Evolutionary conservation across 2,797 vertebrate genomes (phyloP).

Genomic region (Girardinus metallicus): DNA sequence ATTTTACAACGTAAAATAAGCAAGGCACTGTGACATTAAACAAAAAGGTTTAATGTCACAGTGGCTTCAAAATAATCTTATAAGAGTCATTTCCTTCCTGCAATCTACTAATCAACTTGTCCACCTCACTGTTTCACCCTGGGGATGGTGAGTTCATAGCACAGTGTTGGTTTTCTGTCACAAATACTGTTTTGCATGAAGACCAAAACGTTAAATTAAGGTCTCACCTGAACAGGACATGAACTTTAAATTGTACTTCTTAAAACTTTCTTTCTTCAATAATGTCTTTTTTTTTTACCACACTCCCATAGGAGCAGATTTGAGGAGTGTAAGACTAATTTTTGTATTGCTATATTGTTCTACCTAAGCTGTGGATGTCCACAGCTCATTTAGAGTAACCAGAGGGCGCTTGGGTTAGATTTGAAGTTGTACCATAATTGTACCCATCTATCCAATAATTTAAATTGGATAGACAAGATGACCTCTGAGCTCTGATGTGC

Average conservation of each 20-base stretch:
- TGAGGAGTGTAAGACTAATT: neutral
- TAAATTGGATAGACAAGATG: neutral
- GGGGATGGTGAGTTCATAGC: neutral
- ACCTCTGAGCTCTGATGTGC: neutral
- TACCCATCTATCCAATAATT: too few relatives aligned
- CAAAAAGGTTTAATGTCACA: neutral
- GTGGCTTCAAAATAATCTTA: neutral
- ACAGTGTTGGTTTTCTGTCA: neutral
- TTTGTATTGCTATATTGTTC: neutral
- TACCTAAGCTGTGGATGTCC: neutral
- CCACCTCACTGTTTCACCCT: neutral
- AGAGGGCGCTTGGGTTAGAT: neutral
- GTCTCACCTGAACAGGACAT: neutral
- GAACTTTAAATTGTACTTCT: too few relatives aligned
- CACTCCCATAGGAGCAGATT: neutral
- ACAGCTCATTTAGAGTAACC: neutral
- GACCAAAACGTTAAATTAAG: neutral
- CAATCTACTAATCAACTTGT: neutral
- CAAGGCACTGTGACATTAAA: neutral
- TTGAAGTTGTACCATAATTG: neutral
- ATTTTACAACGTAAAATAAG: neutral
- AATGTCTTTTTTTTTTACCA: neutral
- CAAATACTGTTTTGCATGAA: neutral
- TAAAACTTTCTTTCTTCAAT: neutral
- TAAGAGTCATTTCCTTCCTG: neutral